These are phyloP conservation scores for Machimus rusticus DNA, from an alignment of 2,888 invertebrate genomes.

Conservation along the genomic window DNA sequence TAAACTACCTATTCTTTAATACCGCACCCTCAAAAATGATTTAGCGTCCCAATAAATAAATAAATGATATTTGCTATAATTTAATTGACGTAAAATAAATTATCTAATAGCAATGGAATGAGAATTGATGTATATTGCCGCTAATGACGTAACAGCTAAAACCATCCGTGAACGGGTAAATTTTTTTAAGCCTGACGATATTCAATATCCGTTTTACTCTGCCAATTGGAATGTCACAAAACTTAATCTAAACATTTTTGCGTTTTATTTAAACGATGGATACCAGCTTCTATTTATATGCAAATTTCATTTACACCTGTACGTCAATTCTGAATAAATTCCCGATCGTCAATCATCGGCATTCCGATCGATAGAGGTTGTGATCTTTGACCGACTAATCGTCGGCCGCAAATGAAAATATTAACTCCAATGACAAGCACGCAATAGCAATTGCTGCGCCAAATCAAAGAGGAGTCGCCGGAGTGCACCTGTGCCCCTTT, in stretches of 20 bases:
- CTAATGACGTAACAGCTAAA: neutral
- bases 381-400: conserved; percentile 37
- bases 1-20: too few relatives aligned
- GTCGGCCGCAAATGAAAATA: conserved; percentile 6
- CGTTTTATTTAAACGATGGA: conserved; percentile 14
- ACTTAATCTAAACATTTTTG: neutral
- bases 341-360: conserved; percentile 31
- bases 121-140: neutral
- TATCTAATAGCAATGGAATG: neutral
- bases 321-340: conserved; percentile 4
- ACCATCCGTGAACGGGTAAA: neutral
- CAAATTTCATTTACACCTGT: conserved; percentile 37
- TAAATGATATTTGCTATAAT: too few relatives aligned
- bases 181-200: neutral
- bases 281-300: conserved; percentile 20
- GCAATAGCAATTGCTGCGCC: neutral
- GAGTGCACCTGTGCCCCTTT: neutral
- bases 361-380: conserved; percentile 30
- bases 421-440: neutral
- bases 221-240: neutral
- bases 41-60: too few relatives aligned
- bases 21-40: too few relatives aligned
- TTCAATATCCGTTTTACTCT: neutral
- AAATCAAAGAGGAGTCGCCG: neutral
- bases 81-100: neutral